phyloP scores from a whole-genome alignment of 2,888 invertebrate genomes.

The Cordylochernes scorpioides region DNA sequence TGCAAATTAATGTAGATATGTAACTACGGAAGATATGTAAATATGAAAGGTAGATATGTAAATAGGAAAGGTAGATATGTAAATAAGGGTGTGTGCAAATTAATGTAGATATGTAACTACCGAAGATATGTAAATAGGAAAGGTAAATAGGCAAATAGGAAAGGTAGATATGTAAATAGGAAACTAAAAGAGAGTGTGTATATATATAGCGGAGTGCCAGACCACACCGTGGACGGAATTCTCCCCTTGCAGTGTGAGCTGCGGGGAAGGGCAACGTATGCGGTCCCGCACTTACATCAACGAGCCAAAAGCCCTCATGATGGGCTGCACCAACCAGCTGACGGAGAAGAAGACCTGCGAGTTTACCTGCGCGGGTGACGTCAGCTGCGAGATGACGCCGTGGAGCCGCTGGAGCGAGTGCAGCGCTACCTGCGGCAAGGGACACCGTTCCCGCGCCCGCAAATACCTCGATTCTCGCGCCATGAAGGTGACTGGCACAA shows the following conservation, averaged over 20 bases:
- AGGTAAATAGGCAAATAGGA: too few species aligned
- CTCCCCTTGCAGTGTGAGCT: constrained; percentile 12
- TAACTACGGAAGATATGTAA: too few species aligned
- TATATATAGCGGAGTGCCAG: constrained; percentile 14
- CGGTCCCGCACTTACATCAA: constrained; percentile 21
- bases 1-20: too few species aligned
- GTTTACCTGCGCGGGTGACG: constrained; percentile 11
- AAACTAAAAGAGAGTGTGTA: too few species aligned
- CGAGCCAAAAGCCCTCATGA: constrained; percentile 42
- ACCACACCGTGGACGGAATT: constrained; percentile 16
- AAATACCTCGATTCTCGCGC: constrained; percentile 29
- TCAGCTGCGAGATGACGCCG: constrained; percentile 23
- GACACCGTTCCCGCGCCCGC: constrained; percentile 35
- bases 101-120: too few species aligned
- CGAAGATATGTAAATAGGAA: too few species aligned
- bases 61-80: too few species aligned
- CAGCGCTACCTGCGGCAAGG: constrained; percentile 25
- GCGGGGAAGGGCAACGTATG: constrained; percentile 38
- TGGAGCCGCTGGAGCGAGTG: constrained; percentile 28
- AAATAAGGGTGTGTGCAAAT: too few species aligned
- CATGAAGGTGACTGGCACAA: too few species aligned
- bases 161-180: too few species aligned
- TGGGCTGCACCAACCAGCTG: constrained; percentile 39
- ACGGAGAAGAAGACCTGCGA: constrained; percentile 52
- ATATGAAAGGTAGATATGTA: too few species aligned